Conservation (phyloP, 1,140 invertebrate species). For the Polypedilum pembai region DNA sequence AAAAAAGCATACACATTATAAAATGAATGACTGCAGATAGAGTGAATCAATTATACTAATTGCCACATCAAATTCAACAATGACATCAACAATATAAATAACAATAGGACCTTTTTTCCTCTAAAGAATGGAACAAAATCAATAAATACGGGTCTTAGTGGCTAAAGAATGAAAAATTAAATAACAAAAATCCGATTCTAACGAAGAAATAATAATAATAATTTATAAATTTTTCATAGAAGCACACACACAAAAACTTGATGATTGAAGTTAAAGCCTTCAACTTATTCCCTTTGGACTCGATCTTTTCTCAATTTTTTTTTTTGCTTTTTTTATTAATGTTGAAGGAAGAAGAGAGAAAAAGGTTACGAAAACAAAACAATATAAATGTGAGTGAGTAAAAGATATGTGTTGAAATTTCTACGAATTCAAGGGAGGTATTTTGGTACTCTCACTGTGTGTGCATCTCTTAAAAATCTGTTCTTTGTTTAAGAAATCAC, state of each 20-base stretch:
- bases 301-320: not conserved
- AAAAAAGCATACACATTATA: no score
- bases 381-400: not conserved
- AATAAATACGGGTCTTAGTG: not conserved
- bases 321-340: not conserved
- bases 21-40: not conserved
- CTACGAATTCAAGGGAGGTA: conserved; percentile 25
- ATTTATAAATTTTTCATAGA: not conserved
- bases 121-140: not conserved
- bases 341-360: conserved; percentile 7
- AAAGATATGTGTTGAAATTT: conserved; percentile 15
- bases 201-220: not conserved
- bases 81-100: not conserved
- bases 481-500: conserved; percentile 26
- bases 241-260: no score
- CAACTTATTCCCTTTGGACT: no score
- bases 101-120: not conserved
- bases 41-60: not conserved
- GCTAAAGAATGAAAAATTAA: not conserved
- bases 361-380: conserved; percentile 27
- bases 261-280: no score
- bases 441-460: not conserved
- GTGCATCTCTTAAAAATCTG: conserved; percentile 8
- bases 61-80: not conserved
- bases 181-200: not conserved